Percentiles rank a stretch among this genome's conserved stretches.
phyloP scores from a whole-genome alignment of 2,888 invertebrate genomes.

The Eueremaeus valkanovi region DNA sequence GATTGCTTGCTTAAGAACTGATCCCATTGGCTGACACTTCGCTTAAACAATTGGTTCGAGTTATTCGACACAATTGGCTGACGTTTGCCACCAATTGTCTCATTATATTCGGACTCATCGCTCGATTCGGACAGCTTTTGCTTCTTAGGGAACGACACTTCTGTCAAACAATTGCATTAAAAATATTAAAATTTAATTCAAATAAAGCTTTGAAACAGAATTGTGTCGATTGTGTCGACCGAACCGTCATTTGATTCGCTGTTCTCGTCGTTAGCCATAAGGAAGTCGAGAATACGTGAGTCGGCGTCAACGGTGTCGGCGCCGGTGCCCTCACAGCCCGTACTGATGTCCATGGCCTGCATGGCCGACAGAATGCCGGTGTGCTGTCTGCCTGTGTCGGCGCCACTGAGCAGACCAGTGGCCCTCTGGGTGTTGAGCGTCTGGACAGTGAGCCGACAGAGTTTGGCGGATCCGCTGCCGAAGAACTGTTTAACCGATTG shows the following conservation, averaged over 20 bases:
- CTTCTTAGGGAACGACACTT: background rate
- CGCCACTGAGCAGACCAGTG: background rate
- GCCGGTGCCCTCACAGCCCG: no score
- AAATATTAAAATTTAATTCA: background rate
- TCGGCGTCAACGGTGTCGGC: background rate
- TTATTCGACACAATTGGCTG: background rate
- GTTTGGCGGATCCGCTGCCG: slow-evolving; percentile 16
- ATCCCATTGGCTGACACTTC: background rate
- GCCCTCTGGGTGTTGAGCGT: background rate
- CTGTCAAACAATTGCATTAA: background rate
- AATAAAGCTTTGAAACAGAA: background rate
- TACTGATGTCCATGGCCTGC: no score
- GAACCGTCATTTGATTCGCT: background rate
- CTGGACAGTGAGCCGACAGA: slow-evolving; percentile 20
- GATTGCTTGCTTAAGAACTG: background rate
- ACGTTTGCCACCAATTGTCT: background rate
- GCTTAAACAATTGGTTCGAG: background rate
- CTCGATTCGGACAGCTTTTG: background rate
- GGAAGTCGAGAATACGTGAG: background rate
- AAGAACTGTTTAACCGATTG: slow-evolving; percentile 35
- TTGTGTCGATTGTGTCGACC: no score
- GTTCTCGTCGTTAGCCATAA: background rate
- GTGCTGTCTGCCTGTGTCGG: background rate
- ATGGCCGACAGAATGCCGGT: no score
- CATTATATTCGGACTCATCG: background rate